Base-by-base conservation (phyloP, 2,888 invertebrate species). In the Liodrosophila aerea region DNA sequence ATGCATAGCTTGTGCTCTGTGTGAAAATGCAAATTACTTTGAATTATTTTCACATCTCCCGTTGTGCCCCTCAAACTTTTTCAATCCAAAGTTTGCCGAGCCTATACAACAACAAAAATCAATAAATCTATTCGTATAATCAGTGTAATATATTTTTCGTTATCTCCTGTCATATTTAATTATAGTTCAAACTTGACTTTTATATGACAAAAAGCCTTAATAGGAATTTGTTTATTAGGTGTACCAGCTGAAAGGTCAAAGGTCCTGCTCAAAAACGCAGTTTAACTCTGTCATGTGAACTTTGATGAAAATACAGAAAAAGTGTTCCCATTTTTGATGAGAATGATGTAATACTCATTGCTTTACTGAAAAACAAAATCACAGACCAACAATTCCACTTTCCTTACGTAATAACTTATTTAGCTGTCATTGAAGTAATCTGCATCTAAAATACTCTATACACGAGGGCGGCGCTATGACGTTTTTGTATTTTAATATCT, bases 101-200 rank as follows among this genome's bases (percentile, higher is more conserved):
- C 60, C 46, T 39, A 50, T 15, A 12, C 29, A 29, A 27, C 45
- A 33, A 36, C 12, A 47, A 58, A 80, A 76, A 73, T 84, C 81
- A 66, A 83, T 70, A 80, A 22, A 22, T 22, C 22, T 5, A 22
- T 22, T 22, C n/a, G n/a, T 27, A 36, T 65, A 69, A 67, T 78
- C 78, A 59, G 53, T 66, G 58, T 54, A 63, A 51, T 75, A 58
- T 56, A 64, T 54, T 45, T 56, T 43, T 15, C 37, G 46, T 13
- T 22, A 50, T 37, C 9, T 40, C 52, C 33, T 39, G 30, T 30
- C n/a, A 9, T 7, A 41, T 11, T 41, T 4, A 36, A 30, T 29
- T 30, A 53, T 30, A 7, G 4, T 7, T 15, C 12, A 30, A 15
- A 22, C 33, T 31, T 30, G 11, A 0, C 8, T 34, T 45, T 54